Conservation (phyloP, 2,797 vertebrate genomes). For the Brachyrhaphis roseni region DNA sequence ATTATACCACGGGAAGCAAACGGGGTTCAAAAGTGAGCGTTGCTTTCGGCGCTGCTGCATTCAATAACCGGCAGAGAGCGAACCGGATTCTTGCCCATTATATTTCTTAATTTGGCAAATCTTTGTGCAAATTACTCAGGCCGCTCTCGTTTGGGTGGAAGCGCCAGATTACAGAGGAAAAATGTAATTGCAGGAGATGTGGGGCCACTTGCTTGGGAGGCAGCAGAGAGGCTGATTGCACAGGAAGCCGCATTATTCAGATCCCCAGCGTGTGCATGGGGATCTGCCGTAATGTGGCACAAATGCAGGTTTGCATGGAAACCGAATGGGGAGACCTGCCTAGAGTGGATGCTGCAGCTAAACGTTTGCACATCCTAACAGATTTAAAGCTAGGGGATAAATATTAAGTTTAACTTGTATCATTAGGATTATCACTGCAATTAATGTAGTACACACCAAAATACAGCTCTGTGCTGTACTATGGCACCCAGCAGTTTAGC, state of each 20-base stretch:
- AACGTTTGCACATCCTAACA: constrained; percentile 18
- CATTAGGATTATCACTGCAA: constrained; percentile 33
- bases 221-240: constrained; percentile 74
- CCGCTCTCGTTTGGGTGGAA: constrained; percentile 73
- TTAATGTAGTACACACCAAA: constrained; percentile 21
- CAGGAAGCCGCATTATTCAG: constrained; percentile 78
- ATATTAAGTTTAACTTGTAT: constrained; percentile 28
- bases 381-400: constrained; percentile 17
- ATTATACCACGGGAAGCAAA: constrained; percentile 75
- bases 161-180: constrained; percentile 75
- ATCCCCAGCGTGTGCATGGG: constrained; percentile 61
- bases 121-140: constrained; percentile 78
- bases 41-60: constrained; percentile 74
- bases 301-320: constrained; percentile 2
- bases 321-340: constrained; percentile 24
- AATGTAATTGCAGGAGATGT: constrained; percentile 78
- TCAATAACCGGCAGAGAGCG: constrained; percentile 76
- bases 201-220: constrained; percentile 68
- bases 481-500: constrained; percentile 50
- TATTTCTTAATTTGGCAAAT: constrained; percentile 82
- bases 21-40: constrained; percentile 57
- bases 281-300: constrained; percentile 54
- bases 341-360: constrained; percentile 6
- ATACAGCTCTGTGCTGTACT: constrained; percentile 32
- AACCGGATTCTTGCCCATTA: constrained; percentile 72